Percentiles rank a stretch among this genome's conserved stretches.
phyloP scores from a whole-genome alignment of 2,797 vertebrate species.

The Cyprinella venusta region DNA sequence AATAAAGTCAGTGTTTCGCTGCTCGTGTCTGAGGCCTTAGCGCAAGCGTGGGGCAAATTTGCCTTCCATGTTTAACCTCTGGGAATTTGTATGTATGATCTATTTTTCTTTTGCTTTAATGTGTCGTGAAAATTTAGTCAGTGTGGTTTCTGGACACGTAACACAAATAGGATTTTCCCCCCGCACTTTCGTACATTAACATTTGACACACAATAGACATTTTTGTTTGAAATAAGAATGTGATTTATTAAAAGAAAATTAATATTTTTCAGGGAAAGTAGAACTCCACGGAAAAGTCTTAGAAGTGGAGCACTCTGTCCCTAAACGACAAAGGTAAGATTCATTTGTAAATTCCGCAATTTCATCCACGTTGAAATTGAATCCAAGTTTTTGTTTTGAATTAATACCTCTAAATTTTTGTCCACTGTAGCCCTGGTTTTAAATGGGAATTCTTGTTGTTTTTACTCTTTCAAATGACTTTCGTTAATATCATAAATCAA shows the following conservation, averaged over 20 bases:
- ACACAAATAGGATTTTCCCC: background rate
- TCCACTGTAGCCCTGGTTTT: background rate
- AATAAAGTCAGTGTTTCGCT: slow-evolving; percentile 2
- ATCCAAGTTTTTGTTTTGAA: background rate
- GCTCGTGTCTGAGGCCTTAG: slow-evolving; percentile 48
- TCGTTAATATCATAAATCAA: background rate
- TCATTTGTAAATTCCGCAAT: slow-evolving; percentile 23
- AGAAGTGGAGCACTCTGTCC: slow-evolving; percentile 97
- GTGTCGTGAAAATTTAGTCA: background rate
- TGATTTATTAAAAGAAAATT: slow-evolving; percentile 21
- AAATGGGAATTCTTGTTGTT: background rate
- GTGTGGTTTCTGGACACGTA: background rate
- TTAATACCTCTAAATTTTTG: background rate
- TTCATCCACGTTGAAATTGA: slow-evolving; percentile 30
- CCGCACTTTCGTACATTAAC: background rate
- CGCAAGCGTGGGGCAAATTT: slow-evolving; percentile 52
- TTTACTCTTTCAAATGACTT: background rate
- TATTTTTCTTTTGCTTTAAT: background rate
- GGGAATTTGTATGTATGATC: slow-evolving; percentile 25
- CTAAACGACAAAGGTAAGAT: slow-evolving; percentile 96
- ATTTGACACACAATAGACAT: background rate
- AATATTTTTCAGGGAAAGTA: slow-evolving; percentile 90
- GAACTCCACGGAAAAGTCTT: slow-evolving; percentile 97
- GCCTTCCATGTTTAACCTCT: slow-evolving; percentile 59
- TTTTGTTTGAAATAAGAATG: background rate